These are phyloP conservation scores for Glyptemys insculpta DNA, from an alignment of 2,797 vertebrate genomes.

Conservation along the genomic window DNA sequence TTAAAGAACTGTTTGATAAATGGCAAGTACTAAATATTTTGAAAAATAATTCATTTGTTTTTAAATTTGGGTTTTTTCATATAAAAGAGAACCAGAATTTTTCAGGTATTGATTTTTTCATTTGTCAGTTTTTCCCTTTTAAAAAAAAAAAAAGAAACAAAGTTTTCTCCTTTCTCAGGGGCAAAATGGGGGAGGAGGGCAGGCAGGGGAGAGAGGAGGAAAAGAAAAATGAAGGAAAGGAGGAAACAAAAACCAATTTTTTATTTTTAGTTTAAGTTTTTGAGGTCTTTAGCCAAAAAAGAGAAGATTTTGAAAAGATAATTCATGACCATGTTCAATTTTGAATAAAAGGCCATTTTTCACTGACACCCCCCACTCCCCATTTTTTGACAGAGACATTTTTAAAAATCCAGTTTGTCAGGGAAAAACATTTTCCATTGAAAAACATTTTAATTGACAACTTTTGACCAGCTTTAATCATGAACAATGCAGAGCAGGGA, in stretches of 20 bases:
- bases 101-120: neutral
- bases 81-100: neutral
- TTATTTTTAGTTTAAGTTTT: neutral
- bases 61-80: neutral
- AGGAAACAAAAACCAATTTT: neutral
- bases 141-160: neutral
- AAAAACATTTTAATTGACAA: rapidly evolving
- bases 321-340: neutral
- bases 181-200: neutral
- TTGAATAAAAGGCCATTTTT: neutral
- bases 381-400: neutral
- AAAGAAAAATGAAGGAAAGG: neutral
- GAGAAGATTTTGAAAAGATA: neutral
- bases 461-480: rapidly evolving
- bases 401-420: neutral
- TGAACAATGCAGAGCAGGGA: neutral
- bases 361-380: neutral
- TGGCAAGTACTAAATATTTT: neutral
- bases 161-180: neutral
- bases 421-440: neutral
- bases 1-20: neutral
- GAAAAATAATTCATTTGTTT: neutral
- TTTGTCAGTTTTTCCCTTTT: neutral
- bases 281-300: neutral
- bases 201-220: neutral